Base-by-base conservation (phyloP, 1,140 invertebrate genomes). In the Dendroctonus ponderosae region DNA sequence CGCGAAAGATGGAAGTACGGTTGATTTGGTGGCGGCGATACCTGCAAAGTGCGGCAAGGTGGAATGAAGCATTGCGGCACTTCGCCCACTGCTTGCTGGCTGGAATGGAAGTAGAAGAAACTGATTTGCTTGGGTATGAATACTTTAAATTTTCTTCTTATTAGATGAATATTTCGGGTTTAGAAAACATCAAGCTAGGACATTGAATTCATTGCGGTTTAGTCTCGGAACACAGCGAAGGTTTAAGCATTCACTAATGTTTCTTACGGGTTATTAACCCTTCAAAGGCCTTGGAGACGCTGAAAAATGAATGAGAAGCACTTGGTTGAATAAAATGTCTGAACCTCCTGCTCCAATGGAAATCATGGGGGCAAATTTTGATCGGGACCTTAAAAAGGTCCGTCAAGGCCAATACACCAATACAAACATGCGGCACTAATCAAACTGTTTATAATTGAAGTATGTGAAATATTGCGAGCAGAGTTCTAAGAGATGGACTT, bases 81-180 rank as follows among this genome's bases (percentile, higher is more conserved):
- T 91, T 42, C 90, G 82, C 54, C 89, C 88, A 76, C 91, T 92
- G 73, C 85, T 93, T 39, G 92, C 92, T 39, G 91, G 91, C 91
- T 93, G 69, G 46, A 80, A 78, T n/a, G n/a, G n/a, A n/a, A n/a
- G n/a, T n/a, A n/a, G n/a, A n/a, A n/a, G n/a, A n/a, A n/a, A n/a
- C n/a, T n/a, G 67, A 61, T 71, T 56, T 68, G 41, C 49, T 67
- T 60, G 50, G 43, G 56, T 63, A 67, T 66, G 7, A 54, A 57
- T 56, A 15, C 15, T 59, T 42, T 42, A 52, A 50, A 6, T 15
- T 41, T 6, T 49, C 6, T 12, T n/a, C 42, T 59, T 39, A 54
- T 8, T 6, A 37, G 14, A 0, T 9, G 6, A 9, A 39, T 14
- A 37, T 37, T 54, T 54, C 26, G 26, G 26, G 8, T 54, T 38